Percentiles rank a stretch among this genome's conserved stretches.
Evolutionary conservation across 2,113 vertebrate genomes (phyloP).

Genomic region (Apaloderma vittatum): DNA sequence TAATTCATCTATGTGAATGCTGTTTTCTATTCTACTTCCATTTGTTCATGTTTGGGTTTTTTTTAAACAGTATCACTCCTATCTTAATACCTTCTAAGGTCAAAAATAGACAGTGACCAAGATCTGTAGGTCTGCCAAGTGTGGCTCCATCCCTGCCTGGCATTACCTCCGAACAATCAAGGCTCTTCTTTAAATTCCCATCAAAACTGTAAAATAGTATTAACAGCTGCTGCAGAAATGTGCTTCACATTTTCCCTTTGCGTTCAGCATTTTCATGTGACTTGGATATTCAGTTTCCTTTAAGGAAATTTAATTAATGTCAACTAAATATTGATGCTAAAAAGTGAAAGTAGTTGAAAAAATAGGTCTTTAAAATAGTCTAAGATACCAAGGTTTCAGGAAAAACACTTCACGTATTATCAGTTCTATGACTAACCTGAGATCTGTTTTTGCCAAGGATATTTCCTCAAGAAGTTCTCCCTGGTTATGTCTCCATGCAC

Average conservation of each 20-base stretch:
- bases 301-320: background rate
- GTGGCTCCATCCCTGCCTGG: background rate
- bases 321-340: background rate
- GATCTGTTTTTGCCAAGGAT: background rate
- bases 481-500: background rate
- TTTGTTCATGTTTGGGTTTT: background rate
- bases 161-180: background rate
- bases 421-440: background rate
- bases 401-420: background rate
- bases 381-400: background rate
- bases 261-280: background rate
- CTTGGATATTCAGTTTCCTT: constrained; percentile 15
- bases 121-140: background rate
- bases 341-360: background rate
- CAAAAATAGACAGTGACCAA: constrained; percentile 4
- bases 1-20: background rate
- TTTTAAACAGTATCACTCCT: background rate
- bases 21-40: background rate
- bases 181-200: constrained; percentile 15
- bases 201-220: background rate
- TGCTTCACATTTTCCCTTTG: background rate
- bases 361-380: background rate
- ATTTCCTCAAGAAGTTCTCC: constrained; percentile 8
- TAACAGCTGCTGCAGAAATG: background rate
- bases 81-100: background rate